These are phyloP conservation scores for Sciurus carolinensis DNA, from an alignment of 2,797 vertebrate genomes.

Conservation along the genomic window DNA sequence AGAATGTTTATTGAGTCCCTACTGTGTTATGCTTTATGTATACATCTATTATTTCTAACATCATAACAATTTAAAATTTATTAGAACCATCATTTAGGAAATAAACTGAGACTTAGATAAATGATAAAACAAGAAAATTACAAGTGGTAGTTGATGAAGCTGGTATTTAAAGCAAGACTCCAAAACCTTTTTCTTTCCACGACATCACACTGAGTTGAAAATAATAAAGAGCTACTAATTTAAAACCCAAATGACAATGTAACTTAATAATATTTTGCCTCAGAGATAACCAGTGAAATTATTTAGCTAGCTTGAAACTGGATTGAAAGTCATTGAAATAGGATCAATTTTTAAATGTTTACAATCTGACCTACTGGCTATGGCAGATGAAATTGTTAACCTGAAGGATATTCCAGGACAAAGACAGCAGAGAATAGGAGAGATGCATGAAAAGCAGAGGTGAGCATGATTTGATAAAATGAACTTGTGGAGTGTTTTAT, in stretches of 20 bases:
- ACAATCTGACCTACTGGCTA: not conserved
- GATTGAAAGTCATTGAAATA: conserved; percentile 47
- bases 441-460: not conserved
- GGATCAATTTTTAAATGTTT: conserved; percentile 3
- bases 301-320: conserved; percentile 24
- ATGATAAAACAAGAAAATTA: conserved; percentile 8
- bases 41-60: conserved; percentile 34
- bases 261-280: conserved; percentile 23
- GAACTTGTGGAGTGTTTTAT: not conserved
- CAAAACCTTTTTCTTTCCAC: not conserved
- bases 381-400: not conserved
- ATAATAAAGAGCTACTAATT: conserved; percentile 49
- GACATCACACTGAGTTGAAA: conserved; percentile 17
- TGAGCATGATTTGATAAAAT: not conserved
- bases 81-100: conserved; percentile 5
- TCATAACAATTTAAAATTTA: conserved; percentile 30
- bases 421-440: not conserved
- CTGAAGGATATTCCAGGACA: not conserved
- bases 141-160: not conserved
- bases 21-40: not conserved
- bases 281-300: conserved; percentile 28
- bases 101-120: conserved; percentile 45
- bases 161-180: conserved; percentile 16
- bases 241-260: not conserved
- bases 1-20: not conserved